These are phyloP conservation scores for Oedothorax gibbosus DNA, from an alignment of 1,140 invertebrate species.

Conservation along the genomic window DNA sequence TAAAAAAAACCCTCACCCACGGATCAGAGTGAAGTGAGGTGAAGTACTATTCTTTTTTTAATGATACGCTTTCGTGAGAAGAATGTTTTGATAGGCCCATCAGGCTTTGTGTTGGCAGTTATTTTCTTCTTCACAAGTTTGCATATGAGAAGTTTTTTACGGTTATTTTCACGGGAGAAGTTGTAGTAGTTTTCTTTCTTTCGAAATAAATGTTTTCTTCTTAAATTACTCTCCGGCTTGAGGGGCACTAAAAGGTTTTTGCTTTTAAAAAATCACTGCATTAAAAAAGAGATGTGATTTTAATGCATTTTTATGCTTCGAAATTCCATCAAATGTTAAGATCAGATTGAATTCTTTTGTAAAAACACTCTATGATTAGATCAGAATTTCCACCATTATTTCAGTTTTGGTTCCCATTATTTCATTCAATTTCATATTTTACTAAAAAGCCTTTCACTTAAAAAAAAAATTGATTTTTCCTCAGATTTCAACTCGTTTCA, in stretches of 20 bases:
- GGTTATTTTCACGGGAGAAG: slow-evolving; percentile 7
- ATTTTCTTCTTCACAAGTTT: slow-evolving; percentile 12
- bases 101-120: slow-evolving; percentile 24
- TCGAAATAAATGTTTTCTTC: not conserved
- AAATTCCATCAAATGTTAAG: slow-evolving; percentile 33
- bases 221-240: not conserved
- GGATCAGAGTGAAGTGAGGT: slow-evolving; percentile 6
- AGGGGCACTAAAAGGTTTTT: slow-evolving; percentile 26
- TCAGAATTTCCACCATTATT: not conserved
- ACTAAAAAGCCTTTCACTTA: too few relatives aligned
- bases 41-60: slow-evolving; percentile 29
- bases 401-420: too few relatives aligned
- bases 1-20: not conserved
- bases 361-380: slow-evolving; percentile 1
- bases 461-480: too few relatives aligned
- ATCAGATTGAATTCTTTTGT: slow-evolving; percentile 28
- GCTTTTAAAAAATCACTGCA: slow-evolving; percentile 8
- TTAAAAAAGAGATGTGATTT: slow-evolving; percentile 28
- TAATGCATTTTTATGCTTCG: slow-evolving; percentile 27
- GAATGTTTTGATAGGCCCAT: slow-evolving; percentile 52
- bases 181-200: not conserved
- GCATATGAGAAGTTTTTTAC: slow-evolving; percentile 37
- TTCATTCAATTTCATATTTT: too few relatives aligned
- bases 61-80: slow-evolving; percentile 47
- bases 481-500: too few relatives aligned